Conservation (phyloP, 2,113 vertebrate species). For the Leucopsar rothschildi region DNA sequence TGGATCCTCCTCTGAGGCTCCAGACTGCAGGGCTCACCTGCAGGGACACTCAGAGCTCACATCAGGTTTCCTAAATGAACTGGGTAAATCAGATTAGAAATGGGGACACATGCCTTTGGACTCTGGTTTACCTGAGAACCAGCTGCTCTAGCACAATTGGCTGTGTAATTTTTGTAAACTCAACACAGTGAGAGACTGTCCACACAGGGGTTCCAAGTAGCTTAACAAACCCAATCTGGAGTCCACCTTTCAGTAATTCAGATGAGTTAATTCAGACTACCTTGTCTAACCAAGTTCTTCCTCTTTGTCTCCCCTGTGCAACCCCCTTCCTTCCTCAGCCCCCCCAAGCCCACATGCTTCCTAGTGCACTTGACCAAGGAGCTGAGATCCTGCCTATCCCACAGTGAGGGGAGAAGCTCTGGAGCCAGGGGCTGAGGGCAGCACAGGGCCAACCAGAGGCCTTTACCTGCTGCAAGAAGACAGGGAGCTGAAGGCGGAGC, state of each 20-base stretch:
- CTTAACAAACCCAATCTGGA: neutral
- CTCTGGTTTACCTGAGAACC: neutral
- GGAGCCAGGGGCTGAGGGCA: conserved; percentile 12
- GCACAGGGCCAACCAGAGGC: conserved; percentile 35
- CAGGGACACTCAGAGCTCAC: neutral
- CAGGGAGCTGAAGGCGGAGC: conserved; percentile 91
- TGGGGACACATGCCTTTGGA: neutral
- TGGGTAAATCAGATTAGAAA: neutral
- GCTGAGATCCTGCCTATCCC: neutral
- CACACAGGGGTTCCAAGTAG: neutral
- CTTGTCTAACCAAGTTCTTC: neutral
- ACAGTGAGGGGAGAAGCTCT: neutral
- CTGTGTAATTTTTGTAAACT: neutral
- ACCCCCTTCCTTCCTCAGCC: neutral
- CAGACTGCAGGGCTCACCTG: neutral
- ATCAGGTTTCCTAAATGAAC: neutral
- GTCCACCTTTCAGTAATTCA: neutral
- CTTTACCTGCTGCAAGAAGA: conserved; percentile 95
- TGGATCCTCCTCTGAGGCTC: neutral
- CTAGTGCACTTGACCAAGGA: neutral
- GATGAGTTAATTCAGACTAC: neutral
- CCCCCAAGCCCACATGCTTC: neutral
- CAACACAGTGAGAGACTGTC: neutral
- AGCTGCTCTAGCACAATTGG: neutral
- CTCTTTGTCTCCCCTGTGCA: neutral